Evolutionary conservation across 1,140 invertebrate species (phyloP).

Genomic region (Sweltsa coloradensis): DNA sequence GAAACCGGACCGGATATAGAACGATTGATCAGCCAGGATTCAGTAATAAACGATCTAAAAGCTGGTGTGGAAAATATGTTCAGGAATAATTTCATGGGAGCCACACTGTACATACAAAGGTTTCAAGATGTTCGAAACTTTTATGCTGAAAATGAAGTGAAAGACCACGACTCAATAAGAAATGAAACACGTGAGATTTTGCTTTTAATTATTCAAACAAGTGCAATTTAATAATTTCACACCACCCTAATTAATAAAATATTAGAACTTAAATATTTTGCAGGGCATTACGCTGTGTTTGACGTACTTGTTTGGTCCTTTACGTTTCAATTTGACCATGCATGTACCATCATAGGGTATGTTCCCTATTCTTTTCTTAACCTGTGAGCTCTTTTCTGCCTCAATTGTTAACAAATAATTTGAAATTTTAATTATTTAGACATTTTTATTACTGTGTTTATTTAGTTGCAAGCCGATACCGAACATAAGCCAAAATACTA

Average conservation of each 20-base stretch:
- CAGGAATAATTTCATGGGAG: slow-evolving; percentile 42
- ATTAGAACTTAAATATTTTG: background rate
- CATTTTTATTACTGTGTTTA: too few relatives aligned
- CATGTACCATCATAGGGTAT: background rate
- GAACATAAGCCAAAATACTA: too few relatives aligned
- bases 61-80: slow-evolving; percentile 38
- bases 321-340: background rate
- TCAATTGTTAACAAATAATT: too few relatives aligned
- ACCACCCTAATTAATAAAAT: background rate
- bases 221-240: background rate
- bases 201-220: background rate
- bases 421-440: too few relatives aligned
- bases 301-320: background rate
- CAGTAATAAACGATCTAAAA: slow-evolving; percentile 38
- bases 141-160: slow-evolving; percentile 53
- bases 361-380: background rate
- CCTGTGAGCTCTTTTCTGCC: too few relatives aligned
- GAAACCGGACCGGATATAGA: slow-evolving; percentile 48
- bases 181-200: slow-evolving; percentile 31
- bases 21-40: slow-evolving; percentile 50
- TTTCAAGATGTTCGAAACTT: slow-evolving; percentile 52
- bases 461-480: too few relatives aligned
- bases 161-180: slow-evolving; percentile 37
- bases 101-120: slow-evolving; percentile 47
- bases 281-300: background rate